Conservation (phyloP, 2,113 vertebrate species). For the Glareola pratincola region DNA sequence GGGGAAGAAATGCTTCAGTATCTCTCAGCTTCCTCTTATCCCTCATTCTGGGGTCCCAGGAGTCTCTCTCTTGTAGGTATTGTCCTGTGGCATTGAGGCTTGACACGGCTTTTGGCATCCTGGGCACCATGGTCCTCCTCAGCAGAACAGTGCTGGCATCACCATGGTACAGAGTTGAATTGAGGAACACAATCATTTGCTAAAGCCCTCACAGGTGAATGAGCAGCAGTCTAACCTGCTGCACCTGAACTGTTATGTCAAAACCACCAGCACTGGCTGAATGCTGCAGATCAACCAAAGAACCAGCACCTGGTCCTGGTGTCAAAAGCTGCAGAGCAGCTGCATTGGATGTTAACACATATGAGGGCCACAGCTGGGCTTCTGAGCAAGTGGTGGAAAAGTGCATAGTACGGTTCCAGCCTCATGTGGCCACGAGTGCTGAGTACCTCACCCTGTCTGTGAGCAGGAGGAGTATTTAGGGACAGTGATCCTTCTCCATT, state of each 20-base stretch:
- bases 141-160: not conserved
- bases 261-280: not conserved
- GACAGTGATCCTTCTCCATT: not conserved
- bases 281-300: not conserved
- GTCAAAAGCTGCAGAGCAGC: not conserved
- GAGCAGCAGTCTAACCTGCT: not conserved
- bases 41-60: not conserved
- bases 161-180: accelerated
- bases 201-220: not conserved
- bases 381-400: not conserved
- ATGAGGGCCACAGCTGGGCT: accelerated
- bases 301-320: not conserved
- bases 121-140: not conserved
- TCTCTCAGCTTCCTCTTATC: not conserved
- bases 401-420: not conserved
- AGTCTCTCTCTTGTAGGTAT: not conserved
- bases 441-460: not conserved
- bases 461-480: not conserved
- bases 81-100: not conserved
- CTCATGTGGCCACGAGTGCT: accelerated
- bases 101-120: not conserved
- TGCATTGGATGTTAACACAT: accelerated
- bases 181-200: not conserved
- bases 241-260: not conserved
- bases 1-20: not conserved